Evolutionary conservation across 2,888 invertebrate species (phyloP).

Genomic region (Stegophylla sp.): DNA sequence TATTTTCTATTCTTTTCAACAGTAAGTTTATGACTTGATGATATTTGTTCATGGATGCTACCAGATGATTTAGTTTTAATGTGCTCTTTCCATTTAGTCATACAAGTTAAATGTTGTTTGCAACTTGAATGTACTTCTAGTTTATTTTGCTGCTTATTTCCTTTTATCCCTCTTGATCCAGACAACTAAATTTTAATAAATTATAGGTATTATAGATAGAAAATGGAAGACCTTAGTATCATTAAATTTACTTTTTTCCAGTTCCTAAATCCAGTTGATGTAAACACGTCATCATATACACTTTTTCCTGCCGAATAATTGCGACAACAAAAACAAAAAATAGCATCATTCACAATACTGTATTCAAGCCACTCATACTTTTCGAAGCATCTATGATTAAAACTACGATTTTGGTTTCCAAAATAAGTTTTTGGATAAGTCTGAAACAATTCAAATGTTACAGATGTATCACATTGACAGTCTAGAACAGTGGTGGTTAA

Average conservation of each 20-base stretch:
- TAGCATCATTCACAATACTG: slow-evolving; percentile 10
- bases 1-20: neutral
- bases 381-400: neutral
- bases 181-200: neutral
- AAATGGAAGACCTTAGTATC: neutral
- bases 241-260: slow-evolving; percentile 5
- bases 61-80: neutral
- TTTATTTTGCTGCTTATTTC: slow-evolving; percentile 12
- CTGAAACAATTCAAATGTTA: neutral
- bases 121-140: neutral
- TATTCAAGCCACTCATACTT: neutral
- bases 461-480: too few relatives aligned
- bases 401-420: neutral
- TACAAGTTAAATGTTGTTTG: slow-evolving; percentile 5
- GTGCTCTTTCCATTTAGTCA: neutral
- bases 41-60: neutral
- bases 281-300: neutral
- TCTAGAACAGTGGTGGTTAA: too few relatives aligned
- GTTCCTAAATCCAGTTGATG: neutral
- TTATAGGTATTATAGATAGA: neutral
- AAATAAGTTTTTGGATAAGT: slow-evolving; percentile 15
- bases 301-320: neutral
- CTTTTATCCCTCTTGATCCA: slow-evolving; percentile 3
- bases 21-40: neutral
- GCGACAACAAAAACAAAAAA: slow-evolving; percentile 13